These are phyloP conservation scores for Nasonia oneida DNA, from an alignment of 2,888 invertebrate species.

Conservation along the genomic window DNA sequence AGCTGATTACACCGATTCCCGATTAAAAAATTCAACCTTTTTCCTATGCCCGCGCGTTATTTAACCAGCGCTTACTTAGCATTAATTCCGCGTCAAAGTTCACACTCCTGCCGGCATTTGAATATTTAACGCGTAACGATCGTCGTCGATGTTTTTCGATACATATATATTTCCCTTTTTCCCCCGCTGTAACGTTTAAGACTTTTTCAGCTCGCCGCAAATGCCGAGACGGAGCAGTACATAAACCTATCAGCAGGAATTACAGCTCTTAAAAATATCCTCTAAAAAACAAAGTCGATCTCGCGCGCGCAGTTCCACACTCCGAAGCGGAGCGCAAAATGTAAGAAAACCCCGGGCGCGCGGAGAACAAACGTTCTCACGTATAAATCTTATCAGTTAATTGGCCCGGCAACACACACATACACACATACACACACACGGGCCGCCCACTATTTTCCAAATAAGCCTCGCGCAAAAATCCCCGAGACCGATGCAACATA, in stretches of 20 bases:
- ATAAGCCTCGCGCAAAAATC: neutral
- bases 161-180: neutral
- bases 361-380: slow-evolving; percentile 47
- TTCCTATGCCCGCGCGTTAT: neutral
- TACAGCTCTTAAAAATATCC: neutral
- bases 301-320: neutral
- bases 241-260: neutral
- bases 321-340: neutral
- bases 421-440: neutral
- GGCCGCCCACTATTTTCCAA: neutral
- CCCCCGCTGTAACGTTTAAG: neutral
- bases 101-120: neutral
- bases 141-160: neutral
- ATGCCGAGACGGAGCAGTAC: neutral
- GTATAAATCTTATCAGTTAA: slow-evolving; percentile 32
- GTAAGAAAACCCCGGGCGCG: slow-evolving; percentile 3
- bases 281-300: neutral
- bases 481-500: neutral
- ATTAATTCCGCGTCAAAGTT: neutral
- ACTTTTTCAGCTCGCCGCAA: neutral
- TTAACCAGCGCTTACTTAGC: neutral
- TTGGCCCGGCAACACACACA: slow-evolving; percentile 29
- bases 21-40: neutral
- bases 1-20: neutral
- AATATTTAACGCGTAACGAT: neutral